A percentile compares a stretch with the other conserved stretches of the same genome.
These are phyloP conservation scores for Drosophila tanythrix DNA, from an alignment of 2,888 invertebrate species.

Conservation along the genomic window DNA sequence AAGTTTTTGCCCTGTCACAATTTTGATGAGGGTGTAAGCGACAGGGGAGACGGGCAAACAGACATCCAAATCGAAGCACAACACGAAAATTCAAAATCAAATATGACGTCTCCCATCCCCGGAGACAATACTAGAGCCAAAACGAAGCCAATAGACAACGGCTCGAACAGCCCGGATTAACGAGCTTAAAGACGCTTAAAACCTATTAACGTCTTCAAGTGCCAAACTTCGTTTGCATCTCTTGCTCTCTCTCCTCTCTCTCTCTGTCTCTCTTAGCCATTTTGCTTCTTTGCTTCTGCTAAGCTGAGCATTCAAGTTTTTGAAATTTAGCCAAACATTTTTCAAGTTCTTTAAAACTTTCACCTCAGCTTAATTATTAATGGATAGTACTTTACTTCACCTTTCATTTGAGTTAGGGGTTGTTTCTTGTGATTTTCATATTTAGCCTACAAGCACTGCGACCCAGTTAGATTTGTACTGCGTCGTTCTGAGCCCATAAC, in stretches of 20 bases:
- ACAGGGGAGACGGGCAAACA: conserved; percentile 9
- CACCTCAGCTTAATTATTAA: neutral
- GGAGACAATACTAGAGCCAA: conserved; percentile 16
- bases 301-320: neutral
- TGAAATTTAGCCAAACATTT: neutral
- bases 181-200: conserved; percentile 58
- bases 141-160: conserved; percentile 54
- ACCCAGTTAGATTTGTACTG: neutral
- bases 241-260: too few species aligned
- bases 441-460: neutral
- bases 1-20: conserved; percentile 75
- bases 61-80: conserved; percentile 31
- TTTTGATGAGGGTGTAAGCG: conserved; percentile 71
- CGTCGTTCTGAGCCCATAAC: neutral
- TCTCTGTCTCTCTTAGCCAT: neutral
- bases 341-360: neutral
- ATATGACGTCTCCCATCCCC: conserved; percentile 44
- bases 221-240: conserved; percentile 31
- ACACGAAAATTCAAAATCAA: conserved; percentile 70
- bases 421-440: neutral
- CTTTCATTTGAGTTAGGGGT: neutral
- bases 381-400: neutral
- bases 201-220: conserved; percentile 57
- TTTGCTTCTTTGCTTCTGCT: neutral
- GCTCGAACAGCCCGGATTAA: conserved; percentile 34